Base-by-base conservation (phyloP, 2,113 vertebrate species). In the Oryzias celebensis region DNA sequence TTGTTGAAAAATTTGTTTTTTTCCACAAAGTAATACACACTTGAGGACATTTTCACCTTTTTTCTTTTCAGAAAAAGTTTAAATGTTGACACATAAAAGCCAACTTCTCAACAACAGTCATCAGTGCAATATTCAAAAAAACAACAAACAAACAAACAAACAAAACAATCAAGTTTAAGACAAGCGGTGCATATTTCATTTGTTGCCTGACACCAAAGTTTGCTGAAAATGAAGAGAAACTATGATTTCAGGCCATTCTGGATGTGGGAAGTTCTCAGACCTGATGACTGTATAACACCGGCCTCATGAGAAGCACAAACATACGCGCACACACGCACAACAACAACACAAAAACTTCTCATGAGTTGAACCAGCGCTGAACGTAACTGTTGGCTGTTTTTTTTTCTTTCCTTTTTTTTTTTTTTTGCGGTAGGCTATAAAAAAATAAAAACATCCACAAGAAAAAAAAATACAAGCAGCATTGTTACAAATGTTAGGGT, bases 121-220 rank as follows among this genome's bases (percentile, higher is more conserved):
- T 94, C 95, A 96, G 95, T 96, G 96, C 94, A 96, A 95, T 86
- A 93, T 92, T 89, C 85, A 87, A 86, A 18, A 83, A 61, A 56
- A 60, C 88, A 88, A 86, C 86, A 91, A 88, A 20, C 20, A 20
- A 20, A 20, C 20, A 20, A 20, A 20, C 20, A 20, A 20, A 20
- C 20, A 20, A 20, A 93, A 85, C 75, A 81, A 92, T 94, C 85
- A 91, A 91, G 91, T 94, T 92, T 92, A 92, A 93, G 90, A 93
- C 91, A 89, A 93, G 84, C 79, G 70, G 91, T 76, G 87, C 90
- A 63, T 88, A 90, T 91, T 90, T 87, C 76, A 56, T 83, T 58
- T 85, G 81, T 85, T 90, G 78, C 81, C 85, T 88, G 86, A 87
- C 81, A 84, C 68, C 81, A 85, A 88, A 36, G 36, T 83, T 76